Base-by-base conservation (phyloP, 2,888 invertebrate species). In the Cephus nigrinus region DNA sequence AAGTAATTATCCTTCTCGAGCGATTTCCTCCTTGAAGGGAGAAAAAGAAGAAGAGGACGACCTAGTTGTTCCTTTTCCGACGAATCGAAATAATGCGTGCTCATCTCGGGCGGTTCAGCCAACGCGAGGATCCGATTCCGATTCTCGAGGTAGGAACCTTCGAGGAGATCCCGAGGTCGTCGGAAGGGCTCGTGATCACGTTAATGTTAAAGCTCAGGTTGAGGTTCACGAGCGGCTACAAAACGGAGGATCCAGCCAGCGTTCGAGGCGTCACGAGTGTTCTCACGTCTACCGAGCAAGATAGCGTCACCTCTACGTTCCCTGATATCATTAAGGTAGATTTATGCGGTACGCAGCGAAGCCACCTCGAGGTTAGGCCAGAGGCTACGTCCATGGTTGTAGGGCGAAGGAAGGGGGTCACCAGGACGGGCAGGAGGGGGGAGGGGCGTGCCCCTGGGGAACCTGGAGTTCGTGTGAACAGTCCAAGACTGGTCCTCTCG, bases 261-360 rank as follows among this genome's bases (percentile, higher is more conserved):
- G 78, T 75, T 77, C 77, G 87, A 88, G 86, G 88, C 87, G 88
- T 89, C 88, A 84, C 86, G 78, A 85, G 80, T 84, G 87, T 89
- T 89, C 88, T 89, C 89, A 90, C 87, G 88, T 87, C 85, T 84
- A 81, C 84, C 80, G 80, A 85, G 80, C 79, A 85, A 87, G 88
- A 88, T 89, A 89, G 84, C 85, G 87, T 88, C 88, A 83, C 80
- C 81, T 83, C 79, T 84, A 82, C 86, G 84, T 86, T 86, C 84
- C 83, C 86, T 86, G 88, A 90, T 90, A 89, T 89, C 89, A 89
- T 90, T 90, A 88, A 88, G 84, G 85, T 82, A 86, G 88, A 91
- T 90, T 90, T 90, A 91, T 89, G 86, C 85, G 84, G 84, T 82
- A 78, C 82, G 78, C 78, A 76, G 68, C 35, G 68, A 34, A 23